phyloP scores from a whole-genome alignment of 37 sponge, comb jelly and placozoan species.

The Oopsacas minuta region DNA sequence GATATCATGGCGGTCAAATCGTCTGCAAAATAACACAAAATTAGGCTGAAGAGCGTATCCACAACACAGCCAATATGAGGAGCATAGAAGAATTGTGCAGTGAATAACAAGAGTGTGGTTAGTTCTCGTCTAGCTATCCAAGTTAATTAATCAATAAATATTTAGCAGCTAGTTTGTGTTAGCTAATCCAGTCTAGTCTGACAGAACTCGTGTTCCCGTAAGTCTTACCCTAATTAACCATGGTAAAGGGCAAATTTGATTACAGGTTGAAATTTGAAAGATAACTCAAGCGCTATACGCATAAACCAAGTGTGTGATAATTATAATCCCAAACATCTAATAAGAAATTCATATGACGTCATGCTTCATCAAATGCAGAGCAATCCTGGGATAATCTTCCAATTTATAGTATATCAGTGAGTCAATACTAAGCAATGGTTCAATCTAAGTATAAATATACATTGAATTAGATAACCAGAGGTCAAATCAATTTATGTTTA shows the following conservation, averaged over 20 bases:
- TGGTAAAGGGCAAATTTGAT: background rate
- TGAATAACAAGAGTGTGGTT: background rate
- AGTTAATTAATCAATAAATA: background rate
- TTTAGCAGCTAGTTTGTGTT: background rate
- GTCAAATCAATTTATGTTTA: slow-evolving; percentile 1
- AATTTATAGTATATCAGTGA: background rate
- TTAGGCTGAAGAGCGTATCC: slow-evolving; percentile 18
- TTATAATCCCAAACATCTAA: no score
- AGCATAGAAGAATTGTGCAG: background rate
- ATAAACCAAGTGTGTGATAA: no score
- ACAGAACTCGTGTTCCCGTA: background rate
- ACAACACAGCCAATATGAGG: background rate
- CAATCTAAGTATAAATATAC: slow-evolving; percentile 16
- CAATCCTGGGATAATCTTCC: no score
- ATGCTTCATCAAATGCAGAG: no score
- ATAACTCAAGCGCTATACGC: no score
- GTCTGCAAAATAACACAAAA: slow-evolving; percentile 38
- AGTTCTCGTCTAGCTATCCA: no score
- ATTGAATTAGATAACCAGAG: background rate
- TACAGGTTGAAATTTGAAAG: background rate
- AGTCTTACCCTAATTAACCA: background rate
- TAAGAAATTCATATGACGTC: no score
- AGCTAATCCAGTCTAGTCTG: background rate
- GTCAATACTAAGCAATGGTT: background rate
- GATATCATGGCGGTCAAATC: slow-evolving; percentile 35